Conservation (phyloP, 2,888 invertebrate species). For the Torymus auratus region DNA sequence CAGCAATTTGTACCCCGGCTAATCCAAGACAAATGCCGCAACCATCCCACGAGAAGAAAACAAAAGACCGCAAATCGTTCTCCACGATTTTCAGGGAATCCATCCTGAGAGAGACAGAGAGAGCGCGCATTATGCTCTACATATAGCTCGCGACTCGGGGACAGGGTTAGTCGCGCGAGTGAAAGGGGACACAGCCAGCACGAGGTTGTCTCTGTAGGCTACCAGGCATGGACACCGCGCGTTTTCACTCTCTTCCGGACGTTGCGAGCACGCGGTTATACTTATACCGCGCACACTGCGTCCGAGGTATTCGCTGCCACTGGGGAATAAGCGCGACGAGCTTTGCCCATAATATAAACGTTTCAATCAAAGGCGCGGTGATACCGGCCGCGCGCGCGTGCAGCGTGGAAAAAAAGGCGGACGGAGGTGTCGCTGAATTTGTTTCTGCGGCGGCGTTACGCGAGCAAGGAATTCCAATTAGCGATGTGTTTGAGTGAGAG, state of each 20-base stretch:
- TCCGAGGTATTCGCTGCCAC: too few relatives aligned
- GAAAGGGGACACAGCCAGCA: neutral
- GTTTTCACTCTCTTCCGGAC: neutral
- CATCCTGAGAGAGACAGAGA: neutral
- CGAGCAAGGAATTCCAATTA: constrained; percentile 46
- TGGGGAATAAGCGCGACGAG: neutral
- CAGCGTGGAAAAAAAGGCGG: too few relatives aligned
- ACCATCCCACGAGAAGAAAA: neutral
- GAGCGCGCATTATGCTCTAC: too few relatives aligned
- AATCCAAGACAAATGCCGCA: constrained; percentile 17
- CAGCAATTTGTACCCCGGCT: constrained; percentile 30
- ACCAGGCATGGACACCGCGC: too few relatives aligned
- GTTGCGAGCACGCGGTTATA: neutral
- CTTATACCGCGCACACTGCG: too few relatives aligned
- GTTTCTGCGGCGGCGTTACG: constrained; percentile 9
- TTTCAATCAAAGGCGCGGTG: constrained; percentile 18
- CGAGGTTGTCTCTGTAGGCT: neutral
- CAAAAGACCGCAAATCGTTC: constrained; percentile 13
- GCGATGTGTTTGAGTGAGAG: constrained; percentile 5
- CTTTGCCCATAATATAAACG: constrained; percentile 31
- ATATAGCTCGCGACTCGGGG: too few relatives aligned
- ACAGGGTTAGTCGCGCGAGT: neutral
- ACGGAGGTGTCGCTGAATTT: constrained; percentile 34
- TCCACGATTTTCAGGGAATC: constrained; percentile 24
- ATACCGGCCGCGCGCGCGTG: too few relatives aligned